Conservation (phyloP, 1,140 invertebrate genomes). For the Nephotettix cincticeps region DNA sequence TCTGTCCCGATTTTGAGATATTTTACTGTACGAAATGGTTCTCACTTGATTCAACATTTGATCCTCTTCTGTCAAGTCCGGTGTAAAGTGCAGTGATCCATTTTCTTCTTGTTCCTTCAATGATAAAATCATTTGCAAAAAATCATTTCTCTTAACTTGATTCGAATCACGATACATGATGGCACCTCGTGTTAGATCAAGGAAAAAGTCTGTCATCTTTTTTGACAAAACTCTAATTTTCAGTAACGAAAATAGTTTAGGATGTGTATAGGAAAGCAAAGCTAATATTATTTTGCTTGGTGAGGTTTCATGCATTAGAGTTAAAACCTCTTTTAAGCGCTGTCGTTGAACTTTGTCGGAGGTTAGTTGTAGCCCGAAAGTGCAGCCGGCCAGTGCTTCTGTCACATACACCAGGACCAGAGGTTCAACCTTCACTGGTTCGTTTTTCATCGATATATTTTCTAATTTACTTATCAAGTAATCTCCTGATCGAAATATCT, state of each 20-base stretch:
- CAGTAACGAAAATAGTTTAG: background rate
- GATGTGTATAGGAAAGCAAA: background rate
- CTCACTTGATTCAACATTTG: background rate
- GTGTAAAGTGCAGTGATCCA: background rate
- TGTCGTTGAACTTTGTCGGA: background rate
- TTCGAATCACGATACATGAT: background rate
- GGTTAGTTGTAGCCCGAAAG: background rate
- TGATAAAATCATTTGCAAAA: background rate
- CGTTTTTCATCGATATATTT: background rate
- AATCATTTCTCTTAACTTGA: background rate
- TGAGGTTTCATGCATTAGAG: background rate
- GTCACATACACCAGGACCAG: background rate
- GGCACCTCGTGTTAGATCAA: background rate
- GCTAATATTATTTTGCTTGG: background rate
- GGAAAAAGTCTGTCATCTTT: background rate
- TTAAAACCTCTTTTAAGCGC: background rate
- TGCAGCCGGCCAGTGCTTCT: background rate
- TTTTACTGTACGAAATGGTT: background rate
- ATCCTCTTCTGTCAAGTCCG: background rate
- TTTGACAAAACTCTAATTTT: background rate
- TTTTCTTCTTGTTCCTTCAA: constrained; percentile 10
- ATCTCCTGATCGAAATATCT: background rate
- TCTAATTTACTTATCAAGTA: background rate
- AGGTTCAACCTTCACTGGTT: background rate
- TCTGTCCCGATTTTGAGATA: background rate